Base-by-base conservation (phyloP, 2,113 vertebrate genomes). In the Mormoops blainvillei region DNA sequence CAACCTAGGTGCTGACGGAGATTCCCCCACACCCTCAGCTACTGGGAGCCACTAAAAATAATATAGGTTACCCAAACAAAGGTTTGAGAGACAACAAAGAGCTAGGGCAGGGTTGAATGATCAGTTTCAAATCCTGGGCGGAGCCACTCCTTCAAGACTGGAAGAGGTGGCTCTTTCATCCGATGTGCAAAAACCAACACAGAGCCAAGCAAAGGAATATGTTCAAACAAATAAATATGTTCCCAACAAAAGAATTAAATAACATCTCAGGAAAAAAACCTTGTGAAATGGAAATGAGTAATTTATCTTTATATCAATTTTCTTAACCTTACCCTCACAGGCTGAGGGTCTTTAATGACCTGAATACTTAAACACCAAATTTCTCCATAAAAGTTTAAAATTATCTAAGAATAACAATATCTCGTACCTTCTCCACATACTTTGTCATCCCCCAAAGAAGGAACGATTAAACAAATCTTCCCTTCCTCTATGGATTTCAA, bases 241-340 rank as follows among this genome's bases (percentile, higher is more conserved):
- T 68, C 48, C 58, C 36, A 85, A 43, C 15, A 14, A 68, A 76
- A 43, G 18, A 41, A 84, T 38, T 54, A 33, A 48, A 28, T 65
- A 77, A 84, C 28, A 56, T 15, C 48, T 86, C 48, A 36, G 31
- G 41, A 86, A 45, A 63, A 54, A 70, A 74, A 13, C 31, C 36
- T 18, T 41, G 67, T 77, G 58, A 93, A 52, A 43, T 43, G 28
- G 48, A 28, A 22, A 33, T 36, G 52, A 84, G 10, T 56, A 77
- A 86, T 77, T 92, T 86, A 77, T 43, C 22, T 93, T 97, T 68
- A n/a, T 36, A 50, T 80, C 45, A 61, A 7, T 48, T 86, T 93
- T 91, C 20, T 38, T 68, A 68, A 76, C 19, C 50, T 92, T 41
- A 67, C 4, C 3, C n/a, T 78, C 7, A 80, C 28, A 7, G 18